Base-by-base conservation (phyloP, 2,797 vertebrate species). In the Hephaestus fuliginosus region DNA sequence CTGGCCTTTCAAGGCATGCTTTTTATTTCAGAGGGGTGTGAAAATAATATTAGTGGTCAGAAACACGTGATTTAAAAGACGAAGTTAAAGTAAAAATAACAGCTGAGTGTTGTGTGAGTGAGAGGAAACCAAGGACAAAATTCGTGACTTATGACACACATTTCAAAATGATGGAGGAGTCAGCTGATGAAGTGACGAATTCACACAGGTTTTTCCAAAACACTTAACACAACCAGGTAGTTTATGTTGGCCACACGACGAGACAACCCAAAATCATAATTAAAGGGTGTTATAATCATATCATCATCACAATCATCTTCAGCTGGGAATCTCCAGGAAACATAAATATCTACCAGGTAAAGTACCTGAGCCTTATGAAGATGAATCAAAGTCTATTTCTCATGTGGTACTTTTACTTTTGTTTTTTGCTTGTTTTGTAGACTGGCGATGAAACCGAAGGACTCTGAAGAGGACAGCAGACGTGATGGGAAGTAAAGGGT, bases 21-120 rank as follows among this genome's bases (percentile, higher is more conserved):
- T 74, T 88, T 89, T 89, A 91, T 90, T 88, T 52, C 44, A 44
- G 41, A 51, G 55, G 60, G 55, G 3, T 12, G 51, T 43, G 49
- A 80, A 83, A 85, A 79, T 5, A 74, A 78, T 20, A 76, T 30
- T n/a, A 43, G 52, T 74, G 20, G 68, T 68, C 46, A 79, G 68
- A 13, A 57, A 74, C 4, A 81, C 70, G 72, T 10, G 11, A 60
- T 73, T 41, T 17, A 53, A 61, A 79, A 68, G 30, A 65, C 15
- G 28, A 30, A 70, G 60, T 25, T 39, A 70, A 22, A 69, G 36
- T 55, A 28, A 76, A 75, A 65, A 41, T 7, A 52, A 61, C 55
- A 61, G n/a, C n/a, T 25, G 25, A 25, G 25, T 25, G 25, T 25
- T 25, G 25, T 25, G 25, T 25, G 25, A 25, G 25, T 18, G 8